Percentiles rank a stretch among this genome's conserved stretches.
These are phyloP conservation scores for Cancer borealis DNA, from an alignment of 2,888 invertebrate species.

Conservation along the genomic window DNA sequence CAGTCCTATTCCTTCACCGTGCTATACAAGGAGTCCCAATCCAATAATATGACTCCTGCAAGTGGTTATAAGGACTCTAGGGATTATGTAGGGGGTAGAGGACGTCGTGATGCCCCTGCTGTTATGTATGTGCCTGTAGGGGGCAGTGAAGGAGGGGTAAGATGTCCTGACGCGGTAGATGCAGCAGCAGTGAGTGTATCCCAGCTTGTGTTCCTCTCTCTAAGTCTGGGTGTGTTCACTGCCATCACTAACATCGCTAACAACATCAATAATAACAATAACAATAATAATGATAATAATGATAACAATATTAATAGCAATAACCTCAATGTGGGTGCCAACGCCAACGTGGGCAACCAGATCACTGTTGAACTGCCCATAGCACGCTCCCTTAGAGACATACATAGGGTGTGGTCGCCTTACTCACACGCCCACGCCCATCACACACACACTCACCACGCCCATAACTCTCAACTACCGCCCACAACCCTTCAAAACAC, in stretches of 20 bases:
- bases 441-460: neutral
- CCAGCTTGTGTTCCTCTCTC: slow-evolving; percentile 73
- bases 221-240: slow-evolving; percentile 71
- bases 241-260: slow-evolving; percentile 75
- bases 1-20: neutral
- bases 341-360: slow-evolving; percentile 67
- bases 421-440: neutral
- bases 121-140: slow-evolving; percentile 71
- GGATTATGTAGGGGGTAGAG: neutral
- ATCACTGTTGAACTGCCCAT: slow-evolving; percentile 55
- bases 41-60: neutral
- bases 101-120: slow-evolving; percentile 49
- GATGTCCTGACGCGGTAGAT: slow-evolving; percentile 71
- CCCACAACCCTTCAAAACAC: no score
- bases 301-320: slow-evolving; percentile 72
- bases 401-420: neutral
- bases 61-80: neutral
- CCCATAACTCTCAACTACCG: no score
- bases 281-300: slow-evolving; percentile 75
- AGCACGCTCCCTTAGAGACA: neutral
- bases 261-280: slow-evolving; percentile 77
- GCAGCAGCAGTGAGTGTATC: slow-evolving; percentile 74
- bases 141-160: neutral
- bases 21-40: neutral
- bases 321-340: slow-evolving; percentile 69